These are phyloP conservation scores for Lucilia cuprina DNA, from an alignment of 1,140 invertebrate genomes.

Conservation along the genomic window DNA sequence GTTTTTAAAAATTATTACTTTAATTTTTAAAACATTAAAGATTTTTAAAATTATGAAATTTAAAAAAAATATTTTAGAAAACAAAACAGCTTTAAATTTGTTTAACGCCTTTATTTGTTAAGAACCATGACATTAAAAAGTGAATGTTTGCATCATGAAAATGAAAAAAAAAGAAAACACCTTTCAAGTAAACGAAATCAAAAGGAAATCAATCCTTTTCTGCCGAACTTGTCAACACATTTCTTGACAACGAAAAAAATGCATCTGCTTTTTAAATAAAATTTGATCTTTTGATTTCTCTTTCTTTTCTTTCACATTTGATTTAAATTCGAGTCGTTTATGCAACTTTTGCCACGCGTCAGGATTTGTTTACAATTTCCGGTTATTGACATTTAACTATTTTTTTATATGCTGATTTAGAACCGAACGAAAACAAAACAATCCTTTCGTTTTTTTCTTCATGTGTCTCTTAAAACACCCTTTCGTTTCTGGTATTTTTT, in stretches of 20 bases:
- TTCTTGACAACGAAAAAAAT: background rate
- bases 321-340: background rate
- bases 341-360: conserved; percentile 19
- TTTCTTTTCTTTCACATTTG: background rate
- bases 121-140: background rate
- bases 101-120: background rate
- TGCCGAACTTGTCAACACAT: conserved; percentile 23
- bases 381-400: conserved; percentile 22
- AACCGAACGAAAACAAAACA: background rate
- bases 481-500: background rate
- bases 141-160: background rate
- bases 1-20: no score
- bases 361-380: conserved; percentile 30
- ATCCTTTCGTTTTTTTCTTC: conserved; percentile 15
- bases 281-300: conserved; percentile 19
- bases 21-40: no score
- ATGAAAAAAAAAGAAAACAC: background rate
- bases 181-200: conserved; percentile 1
- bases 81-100: background rate
- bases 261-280: conserved; percentile 22
- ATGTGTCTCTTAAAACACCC: background rate
- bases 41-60: background rate
- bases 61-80: background rate
- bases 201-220: conserved; percentile 19
- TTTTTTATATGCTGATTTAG: background rate